Evolutionary conservation across 2,113 vertebrate species (phyloP).

Genomic region (Campylomormyrus numenius): DNA sequence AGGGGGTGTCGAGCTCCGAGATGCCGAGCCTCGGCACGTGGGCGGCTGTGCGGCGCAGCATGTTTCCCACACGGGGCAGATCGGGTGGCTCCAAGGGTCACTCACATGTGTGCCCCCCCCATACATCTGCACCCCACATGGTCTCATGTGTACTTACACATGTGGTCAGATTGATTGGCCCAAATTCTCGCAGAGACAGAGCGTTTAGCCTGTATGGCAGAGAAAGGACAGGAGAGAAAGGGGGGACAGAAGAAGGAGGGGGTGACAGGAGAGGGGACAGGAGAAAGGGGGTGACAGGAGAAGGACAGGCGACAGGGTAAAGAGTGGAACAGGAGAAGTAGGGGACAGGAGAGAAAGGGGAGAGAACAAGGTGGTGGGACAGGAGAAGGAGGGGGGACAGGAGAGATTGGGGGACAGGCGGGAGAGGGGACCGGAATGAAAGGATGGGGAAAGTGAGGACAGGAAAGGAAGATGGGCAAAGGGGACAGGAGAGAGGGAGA

Average conservation of each 20-base stretch:
- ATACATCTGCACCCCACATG: slow-evolving; percentile 84
- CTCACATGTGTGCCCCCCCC: neutral
- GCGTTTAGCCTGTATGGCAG: slow-evolving; percentile 14
- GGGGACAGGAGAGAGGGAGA: no score
- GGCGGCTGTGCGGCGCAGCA: neutral
- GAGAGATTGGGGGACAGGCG: neutral
- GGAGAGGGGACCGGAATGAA: neutral
- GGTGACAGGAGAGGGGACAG: neutral
- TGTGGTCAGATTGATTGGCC: slow-evolving; percentile 83
- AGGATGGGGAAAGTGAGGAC: no score
- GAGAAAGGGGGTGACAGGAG: no score
- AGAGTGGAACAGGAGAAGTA: neutral
- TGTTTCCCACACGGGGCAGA: neutral
- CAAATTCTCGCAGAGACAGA: slow-evolving; percentile 64
- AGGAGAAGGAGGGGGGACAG: no score
- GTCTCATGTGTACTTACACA: slow-evolving; percentile 64
- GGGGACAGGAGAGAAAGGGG: neutral
- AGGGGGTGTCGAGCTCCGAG: neutral
- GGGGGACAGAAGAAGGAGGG: neutral
- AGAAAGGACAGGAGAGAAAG: neutral
- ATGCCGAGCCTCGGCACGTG: neutral
- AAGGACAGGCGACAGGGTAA: neutral
- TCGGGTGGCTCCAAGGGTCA: slow-evolving; percentile 11
- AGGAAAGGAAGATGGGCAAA: no score
- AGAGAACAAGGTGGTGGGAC: neutral